Conservation (phyloP, 2,113 vertebrate genomes). For the Ceyx cyanopectus region DNA sequence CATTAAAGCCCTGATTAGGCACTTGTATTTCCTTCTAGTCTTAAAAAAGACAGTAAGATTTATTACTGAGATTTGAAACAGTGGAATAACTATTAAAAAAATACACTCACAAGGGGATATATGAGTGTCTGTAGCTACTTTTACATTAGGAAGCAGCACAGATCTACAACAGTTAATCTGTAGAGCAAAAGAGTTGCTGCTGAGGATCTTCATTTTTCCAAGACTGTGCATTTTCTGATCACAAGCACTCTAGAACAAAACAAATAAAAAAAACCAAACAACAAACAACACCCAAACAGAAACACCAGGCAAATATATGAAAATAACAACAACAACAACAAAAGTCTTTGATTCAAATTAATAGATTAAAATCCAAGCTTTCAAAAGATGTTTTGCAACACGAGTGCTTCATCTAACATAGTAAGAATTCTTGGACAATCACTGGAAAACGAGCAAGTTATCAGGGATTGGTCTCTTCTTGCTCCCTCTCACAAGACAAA, state of each 20-base stretch:
- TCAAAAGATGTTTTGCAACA: neutral
- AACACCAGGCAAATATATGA: neutral
- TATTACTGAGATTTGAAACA: neutral
- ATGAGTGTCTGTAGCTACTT: neutral
- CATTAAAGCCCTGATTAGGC: neutral
- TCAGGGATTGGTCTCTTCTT: neutral
- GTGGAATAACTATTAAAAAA: neutral
- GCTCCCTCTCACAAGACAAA: neutral
- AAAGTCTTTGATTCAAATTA: neutral
- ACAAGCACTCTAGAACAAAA: neutral
- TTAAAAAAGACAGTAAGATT: neutral
- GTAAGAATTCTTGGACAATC: neutral
- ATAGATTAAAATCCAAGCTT: neutral
- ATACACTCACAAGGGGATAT: neutral
- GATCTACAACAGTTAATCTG: neutral
- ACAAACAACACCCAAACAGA: too few species aligned
- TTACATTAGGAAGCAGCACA: neutral
- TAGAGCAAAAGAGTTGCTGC: neutral
- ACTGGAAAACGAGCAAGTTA: neutral
- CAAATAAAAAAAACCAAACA: too few species aligned
- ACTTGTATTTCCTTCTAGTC: neutral
- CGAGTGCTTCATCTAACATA: fast-evolving
- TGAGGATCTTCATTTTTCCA: neutral
- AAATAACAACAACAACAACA: neutral
- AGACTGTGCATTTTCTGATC: neutral